Evolutionary conservation across 2,113 vertebrate species (phyloP).

Genomic region (Physeter macrocephalus): DNA sequence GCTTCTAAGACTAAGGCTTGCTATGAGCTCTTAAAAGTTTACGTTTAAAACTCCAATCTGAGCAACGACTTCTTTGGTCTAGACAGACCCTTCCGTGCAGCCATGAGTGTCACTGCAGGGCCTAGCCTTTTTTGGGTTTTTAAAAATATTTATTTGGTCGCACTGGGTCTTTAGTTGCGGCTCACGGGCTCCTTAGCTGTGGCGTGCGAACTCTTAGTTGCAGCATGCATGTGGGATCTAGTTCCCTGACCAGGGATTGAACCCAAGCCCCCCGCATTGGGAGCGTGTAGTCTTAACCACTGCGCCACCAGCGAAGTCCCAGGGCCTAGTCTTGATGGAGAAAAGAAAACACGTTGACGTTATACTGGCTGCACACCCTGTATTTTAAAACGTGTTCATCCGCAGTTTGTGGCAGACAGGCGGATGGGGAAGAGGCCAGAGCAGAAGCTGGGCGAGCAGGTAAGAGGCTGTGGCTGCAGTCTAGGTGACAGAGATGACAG

Average conservation of each 20-base stretch:
- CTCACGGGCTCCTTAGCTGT: no score
- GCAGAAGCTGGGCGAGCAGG: neutral
- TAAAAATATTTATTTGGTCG: no score
- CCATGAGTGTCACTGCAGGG: neutral
- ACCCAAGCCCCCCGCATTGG: no score
- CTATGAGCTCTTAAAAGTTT: neutral
- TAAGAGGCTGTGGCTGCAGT: neutral
- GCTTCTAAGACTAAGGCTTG: neutral
- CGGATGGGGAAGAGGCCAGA: neutral
- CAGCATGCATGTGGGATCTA: no score
- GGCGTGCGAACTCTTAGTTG: no score
- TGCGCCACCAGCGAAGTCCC: no score
- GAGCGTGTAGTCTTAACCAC: no score
- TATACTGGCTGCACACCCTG: fast-evolving
- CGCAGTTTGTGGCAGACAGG: neutral
- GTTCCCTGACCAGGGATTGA: no score
- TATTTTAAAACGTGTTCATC: no score
- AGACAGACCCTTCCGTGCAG: neutral
- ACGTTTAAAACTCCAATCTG: neutral
- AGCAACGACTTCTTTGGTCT: neutral
- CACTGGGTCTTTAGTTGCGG: no score
- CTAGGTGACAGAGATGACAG: neutral
- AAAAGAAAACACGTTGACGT: neutral
- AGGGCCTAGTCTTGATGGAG: neutral
- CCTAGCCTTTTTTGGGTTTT: no score